A percentile compares a stretch with the other conserved stretches of the same genome.
phyloP scores from a whole-genome alignment of 2,113 vertebrate species.

The Cariama cristata region DNA sequence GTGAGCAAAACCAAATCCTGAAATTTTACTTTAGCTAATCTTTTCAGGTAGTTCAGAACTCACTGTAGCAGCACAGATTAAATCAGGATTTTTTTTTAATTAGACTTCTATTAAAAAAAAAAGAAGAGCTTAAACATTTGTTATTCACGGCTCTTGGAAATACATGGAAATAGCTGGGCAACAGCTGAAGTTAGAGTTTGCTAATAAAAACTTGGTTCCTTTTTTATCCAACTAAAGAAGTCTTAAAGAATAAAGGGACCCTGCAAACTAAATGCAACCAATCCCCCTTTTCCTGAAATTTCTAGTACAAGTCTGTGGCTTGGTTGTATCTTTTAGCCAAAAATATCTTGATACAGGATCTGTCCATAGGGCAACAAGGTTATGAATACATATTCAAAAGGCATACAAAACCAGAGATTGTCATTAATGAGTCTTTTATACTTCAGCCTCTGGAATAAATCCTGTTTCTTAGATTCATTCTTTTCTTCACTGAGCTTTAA shows the following conservation, averaged over 20 bases:
- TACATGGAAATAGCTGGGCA: neutral
- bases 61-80: neutral
- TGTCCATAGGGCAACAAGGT: neutral
- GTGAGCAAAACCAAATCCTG: neutral
- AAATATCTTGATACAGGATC: neutral
- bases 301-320: neutral
- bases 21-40: conserved; percentile 10
- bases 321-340: neutral
- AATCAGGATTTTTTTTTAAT: neutral
- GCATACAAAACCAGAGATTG: neutral
- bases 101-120: neutral
- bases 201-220: neutral
- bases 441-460: conserved; percentile 1
- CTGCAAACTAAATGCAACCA: neutral
- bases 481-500: conserved; percentile 17
- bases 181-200: neutral
- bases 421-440: neutral
- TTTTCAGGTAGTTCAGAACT: conserved; percentile 1
- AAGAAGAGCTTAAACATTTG: neutral
- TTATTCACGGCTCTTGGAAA: neutral
- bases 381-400: neutral
- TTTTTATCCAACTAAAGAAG: neutral
- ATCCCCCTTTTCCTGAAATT: neutral
- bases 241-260: neutral
- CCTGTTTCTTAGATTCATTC: neutral